phyloP scores from a whole-genome alignment of 2,888 invertebrate species.

The Lepas anatifera region DNA sequence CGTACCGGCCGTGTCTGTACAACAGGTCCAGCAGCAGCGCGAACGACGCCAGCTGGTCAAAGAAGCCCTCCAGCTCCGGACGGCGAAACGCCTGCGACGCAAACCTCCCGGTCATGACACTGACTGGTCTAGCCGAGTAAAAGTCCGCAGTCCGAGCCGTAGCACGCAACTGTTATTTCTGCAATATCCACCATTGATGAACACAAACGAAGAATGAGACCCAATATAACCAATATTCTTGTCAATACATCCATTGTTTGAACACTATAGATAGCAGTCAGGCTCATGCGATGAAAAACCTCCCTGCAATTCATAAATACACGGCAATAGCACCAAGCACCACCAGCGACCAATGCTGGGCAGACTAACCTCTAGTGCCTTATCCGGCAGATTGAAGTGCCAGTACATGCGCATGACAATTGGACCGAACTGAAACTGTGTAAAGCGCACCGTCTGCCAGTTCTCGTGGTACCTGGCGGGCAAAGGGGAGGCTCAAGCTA shows the following conservation, averaged over 20 bases:
- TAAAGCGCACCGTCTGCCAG: too few species aligned
- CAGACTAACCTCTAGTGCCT: neutral
- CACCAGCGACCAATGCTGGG: neutral
- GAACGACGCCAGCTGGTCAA: conserved; percentile 54
- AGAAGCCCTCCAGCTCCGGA: conserved; percentile 48
- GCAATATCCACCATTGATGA: too few species aligned
- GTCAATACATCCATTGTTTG: neutral
- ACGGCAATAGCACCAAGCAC: neutral
- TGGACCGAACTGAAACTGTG: too few species aligned
- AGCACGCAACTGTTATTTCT: too few species aligned
- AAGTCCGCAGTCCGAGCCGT: too few species aligned
- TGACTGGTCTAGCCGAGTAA: too few species aligned
- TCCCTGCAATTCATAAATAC: neutral
- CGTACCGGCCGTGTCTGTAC: conserved; percentile 51
- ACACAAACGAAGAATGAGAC: neutral
- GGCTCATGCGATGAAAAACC: neutral
- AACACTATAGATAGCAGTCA: neutral
- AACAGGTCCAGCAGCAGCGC: conserved; percentile 58
- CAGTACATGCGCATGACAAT: neutral
- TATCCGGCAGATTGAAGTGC: neutral
- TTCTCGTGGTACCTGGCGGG: too few species aligned
- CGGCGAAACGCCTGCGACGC: conserved; percentile 52
- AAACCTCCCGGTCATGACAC: too few species aligned
- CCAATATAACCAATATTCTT: neutral
- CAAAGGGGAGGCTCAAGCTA: too few species aligned